These are phyloP conservation scores for Hydrotaea cyrtoneurina DNA, from an alignment of 2,888 invertebrate genomes.

Conservation along the genomic window DNA sequence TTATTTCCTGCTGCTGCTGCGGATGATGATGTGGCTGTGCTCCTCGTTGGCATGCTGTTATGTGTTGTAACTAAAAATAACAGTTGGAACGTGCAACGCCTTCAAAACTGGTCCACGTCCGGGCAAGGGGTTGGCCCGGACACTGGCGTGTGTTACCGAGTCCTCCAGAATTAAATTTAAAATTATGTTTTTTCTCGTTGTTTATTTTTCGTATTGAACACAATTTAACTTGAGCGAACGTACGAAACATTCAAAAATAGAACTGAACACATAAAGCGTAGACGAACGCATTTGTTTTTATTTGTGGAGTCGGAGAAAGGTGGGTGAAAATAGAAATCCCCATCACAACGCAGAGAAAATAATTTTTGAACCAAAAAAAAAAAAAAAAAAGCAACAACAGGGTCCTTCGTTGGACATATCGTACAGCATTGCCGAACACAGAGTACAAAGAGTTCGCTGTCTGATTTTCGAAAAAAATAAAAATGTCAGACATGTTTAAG, in stretches of 20 bases:
- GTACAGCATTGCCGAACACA: too few relatives aligned
- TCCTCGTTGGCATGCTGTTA: background rate
- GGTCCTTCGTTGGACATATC: background rate
- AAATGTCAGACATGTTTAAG: too few relatives aligned
- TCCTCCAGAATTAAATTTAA: conserved; percentile 13
- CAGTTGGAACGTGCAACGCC: conserved; percentile 33
- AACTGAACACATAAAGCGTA: background rate
- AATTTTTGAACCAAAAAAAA: too few relatives aligned
- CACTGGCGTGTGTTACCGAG: background rate
- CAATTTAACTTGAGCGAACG: background rate
- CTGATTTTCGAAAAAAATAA: too few relatives aligned
- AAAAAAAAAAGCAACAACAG: too few relatives aligned
- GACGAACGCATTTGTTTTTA: background rate
- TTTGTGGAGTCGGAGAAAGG: background rate
- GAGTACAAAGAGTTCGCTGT: too few relatives aligned
- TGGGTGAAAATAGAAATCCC: background rate
- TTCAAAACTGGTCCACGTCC: background rate
- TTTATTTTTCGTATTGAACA: background rate
- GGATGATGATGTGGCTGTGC: background rate
- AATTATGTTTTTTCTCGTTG: background rate
- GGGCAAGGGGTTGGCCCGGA: background rate
- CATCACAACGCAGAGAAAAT: background rate
- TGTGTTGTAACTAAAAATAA: conserved; percentile 44
- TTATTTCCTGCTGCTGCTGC: background rate
- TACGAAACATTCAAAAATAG: background rate